Conservation (phyloP, 2,888 invertebrate species). For the Salticus scenicus region DNA sequence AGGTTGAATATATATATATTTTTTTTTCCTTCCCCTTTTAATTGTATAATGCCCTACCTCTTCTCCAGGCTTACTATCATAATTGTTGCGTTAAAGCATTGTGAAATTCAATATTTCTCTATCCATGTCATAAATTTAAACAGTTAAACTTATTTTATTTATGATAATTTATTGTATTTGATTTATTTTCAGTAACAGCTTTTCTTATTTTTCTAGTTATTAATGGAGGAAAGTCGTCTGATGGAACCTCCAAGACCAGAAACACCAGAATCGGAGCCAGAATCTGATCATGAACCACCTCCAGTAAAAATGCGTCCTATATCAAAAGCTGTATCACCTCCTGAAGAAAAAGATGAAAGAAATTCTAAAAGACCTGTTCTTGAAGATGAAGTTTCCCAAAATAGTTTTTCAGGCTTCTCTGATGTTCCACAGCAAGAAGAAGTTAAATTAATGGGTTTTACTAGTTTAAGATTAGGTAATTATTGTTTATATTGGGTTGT, state of each 20-base stretch:
- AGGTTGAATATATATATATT: no score
- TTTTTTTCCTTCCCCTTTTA: no score
- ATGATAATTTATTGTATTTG: no score
- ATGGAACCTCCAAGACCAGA: conserved; percentile 60
- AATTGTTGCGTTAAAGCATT: no score
- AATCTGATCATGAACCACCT: conserved; percentile 39
- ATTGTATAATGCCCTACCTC: no score
- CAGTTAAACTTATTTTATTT: no score
- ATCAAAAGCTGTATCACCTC: conserved; percentile 25
- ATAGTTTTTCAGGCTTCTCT: conserved; percentile 71
- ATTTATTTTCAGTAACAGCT: no score
- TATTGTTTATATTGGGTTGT: no score
- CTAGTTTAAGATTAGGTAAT: conserved; percentile 71
- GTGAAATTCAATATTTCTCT: no score
- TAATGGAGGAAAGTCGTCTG: conserved; percentile 60
- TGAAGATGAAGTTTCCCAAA: conserved; percentile 71
- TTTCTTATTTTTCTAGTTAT: conserved; percentile 24
- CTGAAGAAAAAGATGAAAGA: conserved; percentile 45
- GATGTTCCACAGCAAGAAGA: conserved; percentile 72
- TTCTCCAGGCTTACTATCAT: no score
- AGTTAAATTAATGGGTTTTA: conserved; percentile 71
- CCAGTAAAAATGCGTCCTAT: conserved; percentile 54
- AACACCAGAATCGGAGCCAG: conserved; percentile 60
- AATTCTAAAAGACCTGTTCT: conserved; percentile 30
- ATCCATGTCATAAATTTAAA: no score